Evolutionary conservation across 2,113 vertebrate genomes (phyloP).

Genomic region (Coracopsis vasa): DNA sequence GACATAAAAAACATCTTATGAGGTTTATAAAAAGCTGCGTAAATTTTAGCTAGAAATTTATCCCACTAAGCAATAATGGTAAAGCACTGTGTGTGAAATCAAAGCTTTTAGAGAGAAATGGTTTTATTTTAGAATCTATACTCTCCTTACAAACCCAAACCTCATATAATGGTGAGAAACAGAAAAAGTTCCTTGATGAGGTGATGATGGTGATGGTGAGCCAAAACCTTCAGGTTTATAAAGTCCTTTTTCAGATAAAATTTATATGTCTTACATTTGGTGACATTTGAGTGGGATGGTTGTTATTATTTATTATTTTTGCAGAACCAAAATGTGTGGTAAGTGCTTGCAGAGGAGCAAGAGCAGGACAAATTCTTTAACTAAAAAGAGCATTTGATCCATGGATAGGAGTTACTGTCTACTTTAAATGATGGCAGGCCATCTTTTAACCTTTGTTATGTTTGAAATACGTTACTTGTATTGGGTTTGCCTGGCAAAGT

Average conservation of each 20-base stretch:
- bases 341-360: background rate
- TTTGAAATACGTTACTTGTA: background rate
- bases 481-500: background rate
- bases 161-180: background rate
- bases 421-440: background rate
- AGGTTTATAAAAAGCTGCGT: background rate
- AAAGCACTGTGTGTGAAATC: background rate
- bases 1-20: background rate
- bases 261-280: background rate
- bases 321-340: background rate
- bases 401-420: background rate
- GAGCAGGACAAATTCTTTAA: background rate
- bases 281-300: background rate
- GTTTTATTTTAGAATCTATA: background rate
- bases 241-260: background rate
- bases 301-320: background rate
- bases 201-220: too few species aligned
- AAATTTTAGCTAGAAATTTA: background rate
- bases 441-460: background rate
- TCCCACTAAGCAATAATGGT: background rate
- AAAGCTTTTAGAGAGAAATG: background rate
- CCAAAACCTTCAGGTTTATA: background rate
- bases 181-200: background rate
- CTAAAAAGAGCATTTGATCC: background rate
- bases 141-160: background rate